phyloP scores from a whole-genome alignment of 2,888 invertebrate genomes.

The Drosophila koepferae region DNA sequence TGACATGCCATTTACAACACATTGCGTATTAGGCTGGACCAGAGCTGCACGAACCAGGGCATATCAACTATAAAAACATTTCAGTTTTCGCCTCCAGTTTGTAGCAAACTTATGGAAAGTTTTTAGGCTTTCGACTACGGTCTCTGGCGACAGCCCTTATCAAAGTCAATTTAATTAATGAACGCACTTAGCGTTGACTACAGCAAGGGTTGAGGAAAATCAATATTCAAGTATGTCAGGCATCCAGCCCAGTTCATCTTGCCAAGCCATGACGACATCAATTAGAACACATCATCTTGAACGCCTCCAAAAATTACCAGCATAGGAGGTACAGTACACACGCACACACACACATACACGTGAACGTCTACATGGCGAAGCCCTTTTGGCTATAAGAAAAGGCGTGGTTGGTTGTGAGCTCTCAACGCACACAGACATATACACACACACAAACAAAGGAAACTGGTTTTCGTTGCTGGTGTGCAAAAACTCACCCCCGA shows the following conservation, averaged over 20 bases:
- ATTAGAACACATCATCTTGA: constrained; percentile 75
- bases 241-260: constrained; percentile 8
- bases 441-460: constrained; percentile 5
- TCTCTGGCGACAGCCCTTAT: constrained; percentile 64
- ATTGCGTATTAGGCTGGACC: constrained; percentile 10
- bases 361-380: constrained; percentile 2
- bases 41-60: neutral
- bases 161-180: constrained; percentile 82
- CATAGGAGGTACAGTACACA: constrained; percentile 58
- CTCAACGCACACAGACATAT: constrained; percentile 26
- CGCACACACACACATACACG: constrained; percentile 26
- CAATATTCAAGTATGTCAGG: constrained; percentile 62
- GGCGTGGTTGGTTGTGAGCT: constrained; percentile 71
- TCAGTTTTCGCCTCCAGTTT: constrained; percentile 24
- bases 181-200: constrained; percentile 31
- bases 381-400: constrained; percentile 47
- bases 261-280: constrained; percentile 61
- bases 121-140: constrained; percentile 26
- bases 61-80: constrained; percentile 32
- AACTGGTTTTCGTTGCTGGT: constrained; percentile 59
- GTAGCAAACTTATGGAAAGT: constrained; percentile 45
- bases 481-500: constrained; percentile 73
- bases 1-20: constrained; percentile 54
- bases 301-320: constrained; percentile 41
- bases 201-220: constrained; percentile 51